These are phyloP conservation scores for Graptemys geographica DNA, from an alignment of 2,797 vertebrate species.

Conservation along the genomic window DNA sequence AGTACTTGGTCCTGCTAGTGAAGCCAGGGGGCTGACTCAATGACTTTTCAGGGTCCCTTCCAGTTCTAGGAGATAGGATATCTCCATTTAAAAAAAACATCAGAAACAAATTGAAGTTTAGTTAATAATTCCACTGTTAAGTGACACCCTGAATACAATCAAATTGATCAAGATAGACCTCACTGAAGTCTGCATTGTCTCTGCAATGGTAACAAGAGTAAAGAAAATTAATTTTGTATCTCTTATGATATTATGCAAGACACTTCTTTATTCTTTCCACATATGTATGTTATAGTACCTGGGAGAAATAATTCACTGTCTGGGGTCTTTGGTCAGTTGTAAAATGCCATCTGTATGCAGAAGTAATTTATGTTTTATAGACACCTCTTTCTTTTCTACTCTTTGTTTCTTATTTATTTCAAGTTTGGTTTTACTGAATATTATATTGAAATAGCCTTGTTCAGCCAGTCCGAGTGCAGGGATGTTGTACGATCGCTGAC, in stretches of 20 bases:
- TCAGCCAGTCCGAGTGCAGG: constrained; percentile 14
- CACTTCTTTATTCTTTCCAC: neutral
- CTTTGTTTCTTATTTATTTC: neutral
- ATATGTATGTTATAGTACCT: neutral
- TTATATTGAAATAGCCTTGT: constrained; percentile 38
- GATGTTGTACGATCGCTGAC: constrained; percentile 15
- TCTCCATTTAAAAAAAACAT: no score
- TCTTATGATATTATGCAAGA: neutral
- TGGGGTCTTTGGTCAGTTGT: neutral
- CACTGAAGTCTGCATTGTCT: neutral
- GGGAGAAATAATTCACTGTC: neutral
- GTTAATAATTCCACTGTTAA: neutral
- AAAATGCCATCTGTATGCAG: constrained; percentile 28
- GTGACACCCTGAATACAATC: neutral
- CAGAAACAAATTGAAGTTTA: neutral
- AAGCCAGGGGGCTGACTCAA: no score
- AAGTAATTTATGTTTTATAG: neutral
- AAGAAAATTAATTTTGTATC: constrained; percentile 7
- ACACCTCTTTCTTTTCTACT: neutral
- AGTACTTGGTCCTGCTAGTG: no score
- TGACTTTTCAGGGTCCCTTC: no score
- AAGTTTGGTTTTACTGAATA: constrained; percentile 31
- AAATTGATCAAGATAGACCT: neutral
- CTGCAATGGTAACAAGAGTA: neutral
- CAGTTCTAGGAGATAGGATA: no score